Evolutionary conservation across 2,113 vertebrate species (phyloP), one percentile per base, ranked within the genome.

Genomic region (Pholis gunnellus): DNA sequence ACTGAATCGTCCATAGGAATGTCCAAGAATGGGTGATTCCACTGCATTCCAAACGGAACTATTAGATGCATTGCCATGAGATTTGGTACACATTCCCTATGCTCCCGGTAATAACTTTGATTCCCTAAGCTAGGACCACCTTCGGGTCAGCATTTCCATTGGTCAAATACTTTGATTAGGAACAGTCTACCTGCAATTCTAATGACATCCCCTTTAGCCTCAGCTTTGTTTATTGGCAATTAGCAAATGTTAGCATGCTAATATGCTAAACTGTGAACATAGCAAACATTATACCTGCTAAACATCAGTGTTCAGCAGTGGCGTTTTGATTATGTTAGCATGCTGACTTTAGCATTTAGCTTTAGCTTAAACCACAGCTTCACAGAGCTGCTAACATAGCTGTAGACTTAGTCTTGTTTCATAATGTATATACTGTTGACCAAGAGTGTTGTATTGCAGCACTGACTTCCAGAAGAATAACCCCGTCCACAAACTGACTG

Each of bases 391-490:
- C 31, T 31, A 13, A 36, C 6, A 27, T 15, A 36, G 20, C 22
- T 64, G 61, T 59, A 10, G 56, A 59, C 56, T 20, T 59, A 3
- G 4, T 59, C 27, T 29, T 6, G 56, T 29, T 29, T 29, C 25
- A 14, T 59, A 5, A 48, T 65, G 6, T 76, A 10, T 76, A 10
- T 15, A 40, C n/a, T 75, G 15, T 84, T 89, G 46, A 86, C 60
- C 6, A 0, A 25, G 46, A 38, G 0, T 52, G 31, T 82, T 89
- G 18, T 88, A 40, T 89, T 89, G 73, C 95, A 99, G 98, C 93
- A 95, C 93, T 48, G 95, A 99, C 92, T 97, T 98, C 87, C 97
- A 97, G 82, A 99, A 96, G 95, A 99, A 97, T 87, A 99, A 97
- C 81, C 98, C 98, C 15, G 94, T 97, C 42, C 97, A 99, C 94